Percentiles rank a stretch among this genome's conserved stretches.
These are phyloP conservation scores for Zalophus californianus DNA, from an alignment of 2,797 vertebrate genomes.

Conservation along the genomic window DNA sequence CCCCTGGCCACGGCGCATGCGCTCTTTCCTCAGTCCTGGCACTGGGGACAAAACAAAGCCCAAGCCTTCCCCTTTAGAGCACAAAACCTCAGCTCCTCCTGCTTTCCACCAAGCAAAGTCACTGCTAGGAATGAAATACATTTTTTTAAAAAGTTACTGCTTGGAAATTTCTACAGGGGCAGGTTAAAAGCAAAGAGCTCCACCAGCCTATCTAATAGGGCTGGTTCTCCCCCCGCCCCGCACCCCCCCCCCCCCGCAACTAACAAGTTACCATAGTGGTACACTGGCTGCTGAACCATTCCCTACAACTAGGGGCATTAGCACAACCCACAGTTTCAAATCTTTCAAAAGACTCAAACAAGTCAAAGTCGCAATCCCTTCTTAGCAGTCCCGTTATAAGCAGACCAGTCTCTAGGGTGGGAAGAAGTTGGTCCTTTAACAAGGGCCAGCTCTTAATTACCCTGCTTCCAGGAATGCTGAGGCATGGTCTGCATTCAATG, in stretches of 20 bases:
- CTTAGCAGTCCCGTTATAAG: constrained; percentile 59
- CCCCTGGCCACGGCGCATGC: neutral
- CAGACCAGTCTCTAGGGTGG: constrained; percentile 61
- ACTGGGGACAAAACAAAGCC: neutral
- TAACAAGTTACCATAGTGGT: constrained; percentile 10
- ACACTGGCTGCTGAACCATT: neutral
- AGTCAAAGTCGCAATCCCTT: neutral
- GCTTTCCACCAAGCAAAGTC: neutral
- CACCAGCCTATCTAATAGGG: neutral
- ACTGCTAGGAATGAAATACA: neutral
- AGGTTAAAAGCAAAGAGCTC: constrained; percentile 10
- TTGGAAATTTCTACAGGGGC: constrained; percentile 9
- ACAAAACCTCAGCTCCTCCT: neutral
- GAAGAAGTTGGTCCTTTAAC: constrained; percentile 72
- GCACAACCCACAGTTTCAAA: constrained; percentile 37
- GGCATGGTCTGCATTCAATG: constrained; percentile 62
- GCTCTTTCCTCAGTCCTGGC: neutral
- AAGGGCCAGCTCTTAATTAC: constrained; percentile 72
- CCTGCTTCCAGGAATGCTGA: constrained; percentile 63
- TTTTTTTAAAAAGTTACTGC: neutral
- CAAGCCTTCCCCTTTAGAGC: constrained; percentile 7
- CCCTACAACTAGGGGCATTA: constrained; percentile 31
- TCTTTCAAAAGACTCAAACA: constrained; percentile 57
- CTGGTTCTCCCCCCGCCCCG: neutral
- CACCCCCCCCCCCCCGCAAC: no score